Evolutionary conservation across 2,113 vertebrate genomes (phyloP), one percentile per base, ranked within the genome.

Genomic region (Oncorhynchus masou): DNA sequence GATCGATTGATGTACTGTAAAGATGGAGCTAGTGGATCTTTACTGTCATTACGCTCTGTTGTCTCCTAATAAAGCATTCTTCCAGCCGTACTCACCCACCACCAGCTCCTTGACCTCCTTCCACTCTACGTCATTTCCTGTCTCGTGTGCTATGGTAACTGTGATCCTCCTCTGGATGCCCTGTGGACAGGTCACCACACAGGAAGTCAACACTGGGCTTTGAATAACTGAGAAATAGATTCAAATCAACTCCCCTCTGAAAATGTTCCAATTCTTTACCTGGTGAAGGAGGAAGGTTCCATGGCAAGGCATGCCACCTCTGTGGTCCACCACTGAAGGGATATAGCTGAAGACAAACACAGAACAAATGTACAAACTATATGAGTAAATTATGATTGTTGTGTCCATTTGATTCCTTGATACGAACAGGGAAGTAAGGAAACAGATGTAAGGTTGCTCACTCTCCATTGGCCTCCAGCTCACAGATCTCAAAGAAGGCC

Each of bases 401-500:
- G 39, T 45, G 39, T 45, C 39, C 39, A 45, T 45, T 45, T 45
- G 9, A 11, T 45, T 45, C 39, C 39, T 45, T 45, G 39, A 45
- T 65, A 13, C 4, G 62, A 25, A 13, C 15, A 2, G 62, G 11
- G 24, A 25, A 65, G 25, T 25, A 65, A 45, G 9, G 39, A 45
- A 45, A 45, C 6, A 45, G 39, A 12, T 45, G 39, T 45, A 45
- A 45, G 39, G 9, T 45, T 34, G 96, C 98, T 96, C 82, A 99
- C 98, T 99, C 98, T 88, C 98, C 98, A 0, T 98, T 99, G 79
- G 98, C 96, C 80, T 99, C 98, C 89, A 99, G 95, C 87, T 99
- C 98, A 22, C 97, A 98, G 93, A 99, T 97, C 92, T 99, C 97
- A 27, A 99, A 99, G 94, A 97, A 99, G 48, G 95, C 95, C 94